phyloP scores from a whole-genome alignment of 1,140 invertebrate species.

The Drosophila persimilis region DNA sequence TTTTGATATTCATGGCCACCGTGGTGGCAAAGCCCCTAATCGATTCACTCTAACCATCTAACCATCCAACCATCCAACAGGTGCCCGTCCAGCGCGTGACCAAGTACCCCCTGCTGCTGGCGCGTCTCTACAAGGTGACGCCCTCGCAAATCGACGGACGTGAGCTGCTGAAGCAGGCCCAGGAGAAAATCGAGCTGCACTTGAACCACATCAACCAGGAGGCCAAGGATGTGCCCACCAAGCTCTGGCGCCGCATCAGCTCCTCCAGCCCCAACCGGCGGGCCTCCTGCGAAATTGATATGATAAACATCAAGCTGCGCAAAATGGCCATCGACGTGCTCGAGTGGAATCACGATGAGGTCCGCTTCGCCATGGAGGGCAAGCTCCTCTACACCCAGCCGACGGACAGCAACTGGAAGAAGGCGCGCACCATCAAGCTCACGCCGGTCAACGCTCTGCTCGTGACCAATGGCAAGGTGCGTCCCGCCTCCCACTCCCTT shows the following conservation, averaged over 20 bases:
- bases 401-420: slow-evolving; percentile 94
- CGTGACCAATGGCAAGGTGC: slow-evolving; percentile 93
- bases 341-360: slow-evolving; percentile 96
- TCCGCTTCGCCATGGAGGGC: slow-evolving; percentile 93
- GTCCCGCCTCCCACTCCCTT: not conserved
- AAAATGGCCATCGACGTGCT: slow-evolving; percentile 96
- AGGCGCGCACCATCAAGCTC: slow-evolving; percentile 93
- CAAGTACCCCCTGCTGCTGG: slow-evolving; percentile 96
- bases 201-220: slow-evolving; percentile 97
- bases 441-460: slow-evolving; percentile 93
- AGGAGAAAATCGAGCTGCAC: slow-evolving; percentile 95
- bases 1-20: not conserved
- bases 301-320: slow-evolving; percentile 93
- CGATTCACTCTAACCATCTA: not conserved
- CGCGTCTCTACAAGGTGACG: slow-evolving; percentile 95
- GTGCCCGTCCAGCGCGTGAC: slow-evolving; percentile 95
- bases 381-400: slow-evolving; percentile 93
- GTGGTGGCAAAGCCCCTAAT: slow-evolving; percentile 1
- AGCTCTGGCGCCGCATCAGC: slow-evolving; percentile 94
- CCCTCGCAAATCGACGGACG: slow-evolving; percentile 90
- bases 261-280: slow-evolving; percentile 89
- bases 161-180: slow-evolving; percentile 91
- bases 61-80: slow-evolving; percentile 77
- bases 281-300: slow-evolving; percentile 90
- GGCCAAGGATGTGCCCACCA: slow-evolving; percentile 94